Evolutionary conservation across 92 coral and sea anemone species (phyloP), one percentile per base, ranked within the genome.

Genomic region (Pocillopora grandis): DNA sequence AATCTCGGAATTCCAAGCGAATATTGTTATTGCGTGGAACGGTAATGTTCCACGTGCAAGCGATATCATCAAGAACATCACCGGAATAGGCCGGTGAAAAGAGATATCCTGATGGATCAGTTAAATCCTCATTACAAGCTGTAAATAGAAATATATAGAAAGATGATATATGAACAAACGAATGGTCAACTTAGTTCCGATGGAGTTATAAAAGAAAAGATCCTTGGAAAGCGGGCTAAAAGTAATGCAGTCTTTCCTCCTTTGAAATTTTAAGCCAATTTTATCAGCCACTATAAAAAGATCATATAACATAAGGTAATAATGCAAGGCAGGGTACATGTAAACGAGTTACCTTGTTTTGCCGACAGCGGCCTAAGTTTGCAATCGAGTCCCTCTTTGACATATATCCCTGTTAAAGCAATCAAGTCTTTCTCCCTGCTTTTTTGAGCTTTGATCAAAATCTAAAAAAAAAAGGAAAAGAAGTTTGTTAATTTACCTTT

Each of bases 351-450:
- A 80, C 85, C 85, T 35, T 68, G 49, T 57, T 67, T 80, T 15
- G 85, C 68, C 17, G 1, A 27, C 20, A 31, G 75, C 2, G 84
- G 84, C 16, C 15, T 15, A 33, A 65, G 84, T 68, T 79, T 68
- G 48, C 84, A 79, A 12, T 49, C 5, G 2, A 5, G 56, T 2
- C 14, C 42, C n/a, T 79, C 84, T 15, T 65, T 63, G 48, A 79
- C 58, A 48, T 79, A 68, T 8, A 79, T 37, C 20, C 84, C 84
- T 12, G 84, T 27, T 63, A 79, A 19, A 48, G 84, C 60, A 12
- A 66, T 52, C 23, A 65, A 18, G 65, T 56, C 84, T 27, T 49
- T 42, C 18, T 79, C 27, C 62, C 10, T 66, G 48, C 31, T 63
- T 13, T 15, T 18, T 14, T 79, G 48, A 23, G 75, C 84, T 49